phyloP scores from a whole-genome alignment of 2,797 vertebrate species.

The Eurystomus glaucurus region DNA sequence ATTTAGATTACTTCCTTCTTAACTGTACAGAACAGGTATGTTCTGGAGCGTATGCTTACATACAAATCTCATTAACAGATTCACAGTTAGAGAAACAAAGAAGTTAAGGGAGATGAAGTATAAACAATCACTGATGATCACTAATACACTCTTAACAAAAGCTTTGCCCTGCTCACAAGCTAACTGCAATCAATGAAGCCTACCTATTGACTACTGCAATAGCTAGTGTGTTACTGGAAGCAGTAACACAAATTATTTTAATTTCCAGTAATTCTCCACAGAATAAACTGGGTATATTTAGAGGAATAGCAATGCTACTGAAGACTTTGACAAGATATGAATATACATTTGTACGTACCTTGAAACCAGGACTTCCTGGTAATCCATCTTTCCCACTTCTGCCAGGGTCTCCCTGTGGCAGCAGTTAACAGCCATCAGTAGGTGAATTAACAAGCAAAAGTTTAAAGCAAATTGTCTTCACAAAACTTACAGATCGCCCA shows the following conservation, averaged over 20 bases:
- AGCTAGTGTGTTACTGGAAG: too few relatives aligned
- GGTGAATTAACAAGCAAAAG: neutral
- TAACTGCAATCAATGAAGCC: neutral
- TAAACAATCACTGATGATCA: neutral
- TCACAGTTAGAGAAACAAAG: neutral
- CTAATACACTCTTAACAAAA: neutral
- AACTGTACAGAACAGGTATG: neutral
- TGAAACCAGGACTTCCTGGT: conserved; percentile 89
- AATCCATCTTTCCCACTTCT: conserved; percentile 91
- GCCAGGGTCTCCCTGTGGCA: conserved; percentile 90
- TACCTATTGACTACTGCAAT: neutral
- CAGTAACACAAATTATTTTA: neutral
- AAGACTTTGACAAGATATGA: neutral
- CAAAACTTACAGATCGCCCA: conserved; percentile 88
- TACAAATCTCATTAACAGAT: neutral
- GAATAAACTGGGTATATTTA: neutral
- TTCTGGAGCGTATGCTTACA: neutral
- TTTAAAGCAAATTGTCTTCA: neutral
- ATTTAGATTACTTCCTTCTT: neutral
- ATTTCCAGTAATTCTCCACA: neutral
- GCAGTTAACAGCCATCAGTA: conserved; percentile 17
- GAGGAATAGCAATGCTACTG: fast-evolving
- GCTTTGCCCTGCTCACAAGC: neutral
- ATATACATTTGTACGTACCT: conserved; percentile 85
- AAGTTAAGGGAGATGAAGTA: neutral